Base-by-base conservation (phyloP, 1,140 invertebrate species). In the Neodiprion fabricii region DNA sequence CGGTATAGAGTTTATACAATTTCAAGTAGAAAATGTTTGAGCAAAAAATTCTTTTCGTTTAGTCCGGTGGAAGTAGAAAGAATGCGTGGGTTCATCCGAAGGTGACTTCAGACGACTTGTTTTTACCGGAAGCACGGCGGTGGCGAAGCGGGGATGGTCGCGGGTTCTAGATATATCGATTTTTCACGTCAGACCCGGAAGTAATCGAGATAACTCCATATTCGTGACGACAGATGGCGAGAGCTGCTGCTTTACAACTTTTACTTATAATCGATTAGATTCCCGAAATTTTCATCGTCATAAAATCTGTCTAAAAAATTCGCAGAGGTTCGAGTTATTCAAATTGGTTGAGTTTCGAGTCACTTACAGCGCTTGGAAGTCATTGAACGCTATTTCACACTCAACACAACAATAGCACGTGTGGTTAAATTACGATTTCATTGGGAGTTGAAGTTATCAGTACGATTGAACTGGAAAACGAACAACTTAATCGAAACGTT, bases 21-120 rank as follows among this genome's bases (percentile, higher is more conserved):
- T 75, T 75, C 65, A 47, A 40, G 10, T 28, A 28, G 17, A 17
- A 47, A 73, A 67, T 61, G 48, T 48, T 48, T 49, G 65, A 61
- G 49, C 17, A 70, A 72, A 74, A 70, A 74, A 74, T 74, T 77
- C 72, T 74, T 72, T 71, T 61, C 50, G 66, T 77, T 74, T 50
- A 47, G 70, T 72, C 70, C 17, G 17, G 17, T 21, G 17, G 17
- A 21, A 21, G 17, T 21, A 21, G 17, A 21, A 21, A 21, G 17
- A 21, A 21, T 72, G 74, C 74, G 61, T 49, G 65, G 70, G 72
- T 40, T 40, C 28, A 49, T 17, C 67, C 74, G 72, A 74, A 74
- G 70, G 75, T 72, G 72, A 72, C 74, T 76, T 76, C 74, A 74
- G 74, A 66, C 71, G 72, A 74, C 74, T 74, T 76, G 66, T 72